Conservation (phyloP, 92 coral and sea anemone genomes). For the Actinostola sp. region DNA sequence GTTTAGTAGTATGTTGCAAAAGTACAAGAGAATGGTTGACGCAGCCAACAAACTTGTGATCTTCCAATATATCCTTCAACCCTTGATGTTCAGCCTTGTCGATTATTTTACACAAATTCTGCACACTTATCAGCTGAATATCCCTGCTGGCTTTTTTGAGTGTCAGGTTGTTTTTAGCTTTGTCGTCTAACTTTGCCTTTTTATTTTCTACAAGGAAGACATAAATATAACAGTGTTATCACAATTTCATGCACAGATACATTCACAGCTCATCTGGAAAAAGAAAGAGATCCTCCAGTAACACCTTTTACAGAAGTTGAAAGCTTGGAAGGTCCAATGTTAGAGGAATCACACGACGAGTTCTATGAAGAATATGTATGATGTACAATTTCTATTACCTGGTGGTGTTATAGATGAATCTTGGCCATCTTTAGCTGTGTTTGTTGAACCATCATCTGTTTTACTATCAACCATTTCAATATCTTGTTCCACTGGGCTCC, state of each 20-base stretch:
- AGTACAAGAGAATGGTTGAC: constrained; percentile 83
- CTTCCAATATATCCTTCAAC: constrained; percentile 90
- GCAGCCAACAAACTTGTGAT: constrained; percentile 98
- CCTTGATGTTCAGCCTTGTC: constrained; percentile 86
- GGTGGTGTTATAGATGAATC: constrained; percentile 9
- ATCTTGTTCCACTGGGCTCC: background rate
- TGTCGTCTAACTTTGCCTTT: constrained; percentile 26
- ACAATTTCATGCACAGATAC: background rate
- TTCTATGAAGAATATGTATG: no score
- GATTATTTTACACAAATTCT: constrained; percentile 72
- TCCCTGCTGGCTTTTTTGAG: constrained; percentile 57
- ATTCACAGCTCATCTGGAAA: no score
- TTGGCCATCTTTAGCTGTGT: background rate
- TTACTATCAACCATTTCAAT: constrained; percentile 5
- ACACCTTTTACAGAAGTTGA: no score
- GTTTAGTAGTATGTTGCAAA: constrained; percentile 87
- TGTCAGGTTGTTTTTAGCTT: constrained; percentile 4
- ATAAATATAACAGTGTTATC: background rate
- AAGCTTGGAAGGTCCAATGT: no score
- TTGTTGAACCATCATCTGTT: background rate
- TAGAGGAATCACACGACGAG: no score
- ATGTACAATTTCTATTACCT: constrained; percentile 11
- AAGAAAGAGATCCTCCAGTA: no score
- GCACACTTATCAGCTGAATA: constrained; percentile 75
- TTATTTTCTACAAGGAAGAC: constrained; percentile 17